A percentile compares a stretch with the other conserved stretches of the same genome.
Evolutionary conservation across 1,140 invertebrate species (phyloP).

Genomic region (Caenorhabditis remanei): DNA sequence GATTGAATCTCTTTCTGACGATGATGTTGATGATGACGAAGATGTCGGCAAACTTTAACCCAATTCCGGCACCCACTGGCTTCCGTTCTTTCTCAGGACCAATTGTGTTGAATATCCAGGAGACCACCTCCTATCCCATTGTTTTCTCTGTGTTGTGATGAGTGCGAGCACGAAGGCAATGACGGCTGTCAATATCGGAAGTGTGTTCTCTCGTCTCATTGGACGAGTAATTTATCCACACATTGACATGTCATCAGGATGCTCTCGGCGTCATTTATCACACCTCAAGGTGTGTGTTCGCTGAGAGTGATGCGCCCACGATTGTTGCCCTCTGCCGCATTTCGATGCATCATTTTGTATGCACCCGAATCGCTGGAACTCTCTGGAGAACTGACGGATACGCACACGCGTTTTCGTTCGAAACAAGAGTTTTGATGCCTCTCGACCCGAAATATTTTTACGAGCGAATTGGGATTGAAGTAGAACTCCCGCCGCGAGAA

Average conservation of each 20-base stretch:
- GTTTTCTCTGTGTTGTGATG: constrained; percentile 26
- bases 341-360: constrained; percentile 53
- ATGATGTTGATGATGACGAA: background rate
- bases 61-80: constrained; percentile 1
- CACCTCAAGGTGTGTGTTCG: background rate
- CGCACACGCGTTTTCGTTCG: constrained; percentile 1
- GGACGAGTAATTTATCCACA: constrained; percentile 36
- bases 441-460: constrained; percentile 28
- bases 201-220: constrained; percentile 2
- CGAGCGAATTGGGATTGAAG: background rate
- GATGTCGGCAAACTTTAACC: constrained; percentile 36
- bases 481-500: constrained; percentile 28
- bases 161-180: background rate
- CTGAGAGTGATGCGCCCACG: background rate
- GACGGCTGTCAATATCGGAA: constrained; percentile 54
- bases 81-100: constrained; percentile 8
- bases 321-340: background rate
- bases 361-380: background rate
- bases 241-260: constrained; percentile 21
- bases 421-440: background rate
- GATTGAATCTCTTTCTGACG: constrained; percentile 8
- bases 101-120: background rate
- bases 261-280: background rate
- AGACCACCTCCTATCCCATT: background rate
- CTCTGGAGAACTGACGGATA: constrained; percentile 41